Percentiles rank a stretch among this genome's conserved stretches.
Evolutionary conservation across 2,888 invertebrate genomes (phyloP).

Genomic region (Linnaemya vulpina): DNA sequence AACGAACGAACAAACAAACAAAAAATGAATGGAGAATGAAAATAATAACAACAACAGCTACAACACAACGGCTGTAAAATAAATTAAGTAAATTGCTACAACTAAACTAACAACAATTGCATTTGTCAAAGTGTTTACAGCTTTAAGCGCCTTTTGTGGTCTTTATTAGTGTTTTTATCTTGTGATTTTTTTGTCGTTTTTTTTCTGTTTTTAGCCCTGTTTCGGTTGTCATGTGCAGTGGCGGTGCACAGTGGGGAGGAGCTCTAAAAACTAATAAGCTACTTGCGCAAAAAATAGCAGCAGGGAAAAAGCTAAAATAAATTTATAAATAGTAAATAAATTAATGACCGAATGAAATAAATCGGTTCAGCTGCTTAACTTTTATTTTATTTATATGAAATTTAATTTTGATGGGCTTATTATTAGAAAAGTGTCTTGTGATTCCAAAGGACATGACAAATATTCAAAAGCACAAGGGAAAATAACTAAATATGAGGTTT

Average conservation of each 20-base stretch:
- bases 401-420: too few species aligned
- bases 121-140: slow-evolving; percentile 72
- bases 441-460: too few species aligned
- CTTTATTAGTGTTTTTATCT: slow-evolving; percentile 57
- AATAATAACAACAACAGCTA: neutral
- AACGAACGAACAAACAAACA: slow-evolving; percentile 36
- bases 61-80: slow-evolving; percentile 31
- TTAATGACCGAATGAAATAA: too few species aligned
- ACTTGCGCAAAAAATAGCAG: too few species aligned
- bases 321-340: too few species aligned
- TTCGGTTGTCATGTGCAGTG: too few species aligned
- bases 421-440: too few species aligned
- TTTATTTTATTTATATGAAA: too few species aligned
- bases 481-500: too few species aligned
- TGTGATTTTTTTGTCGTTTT: neutral
- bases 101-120: slow-evolving; percentile 69
- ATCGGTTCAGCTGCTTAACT: too few species aligned
- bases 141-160: slow-evolving; percentile 72
- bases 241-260: slow-evolving; percentile 24
- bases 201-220: neutral
- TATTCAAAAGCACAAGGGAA: too few species aligned
- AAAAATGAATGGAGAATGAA: neutral
- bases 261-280: too few species aligned
- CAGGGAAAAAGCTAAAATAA: neutral
- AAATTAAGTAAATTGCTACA: slow-evolving; percentile 62